Base-by-base conservation (phyloP, 2,113 vertebrate genomes). In the Phrynocephalus versicolor region DNA sequence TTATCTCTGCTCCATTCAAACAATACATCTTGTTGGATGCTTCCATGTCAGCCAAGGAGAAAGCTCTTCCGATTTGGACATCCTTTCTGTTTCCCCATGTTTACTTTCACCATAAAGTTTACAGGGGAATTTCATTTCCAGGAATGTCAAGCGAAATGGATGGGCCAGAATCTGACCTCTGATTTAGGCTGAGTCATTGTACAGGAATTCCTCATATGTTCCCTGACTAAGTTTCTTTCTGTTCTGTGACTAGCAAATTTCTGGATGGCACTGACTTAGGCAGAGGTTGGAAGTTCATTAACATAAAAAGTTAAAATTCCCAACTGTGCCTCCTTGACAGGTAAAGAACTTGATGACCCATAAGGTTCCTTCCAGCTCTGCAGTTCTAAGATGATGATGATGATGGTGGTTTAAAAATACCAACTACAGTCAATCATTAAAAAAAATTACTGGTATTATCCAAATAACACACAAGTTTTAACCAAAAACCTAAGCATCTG, bases 1-100 rank as follows among this genome's bases (percentile, higher is more conserved):
- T 92, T 90, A 90, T 86, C 76, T 86, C 69, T 92, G 82, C 85
- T 86, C 62, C 87, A 2, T 76, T 84, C 65, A 83, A 65, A 91
- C 82, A 87, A 64, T 71, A 83, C 45, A 86, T 64, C 60, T 76
- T 91, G 80, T 92, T 45, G 86, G 25, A 81, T 87, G 84, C 77
- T 90, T 93, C 76, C 84, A 86, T 84, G 87, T 88, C 91, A 92
- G 57, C 1, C 0, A 0, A 89, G 89, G 77, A 85, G 37, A 85
- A 86, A 35, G 21, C 35, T 81, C 35, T 45, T 83, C 14, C 87
- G 90, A 85, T 78, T 88, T 25, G 1, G 73, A 73, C 0, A 0
- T 89, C 64, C 82, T 5, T 64, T 90, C 87, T 85, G 81, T 91
- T 62, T 82, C 79, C n/a, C 65, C 60, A 70, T 89, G 55, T 85